Conservation (phyloP, 2,797 vertebrate genomes). For the Hippocampus kuda region DNA sequence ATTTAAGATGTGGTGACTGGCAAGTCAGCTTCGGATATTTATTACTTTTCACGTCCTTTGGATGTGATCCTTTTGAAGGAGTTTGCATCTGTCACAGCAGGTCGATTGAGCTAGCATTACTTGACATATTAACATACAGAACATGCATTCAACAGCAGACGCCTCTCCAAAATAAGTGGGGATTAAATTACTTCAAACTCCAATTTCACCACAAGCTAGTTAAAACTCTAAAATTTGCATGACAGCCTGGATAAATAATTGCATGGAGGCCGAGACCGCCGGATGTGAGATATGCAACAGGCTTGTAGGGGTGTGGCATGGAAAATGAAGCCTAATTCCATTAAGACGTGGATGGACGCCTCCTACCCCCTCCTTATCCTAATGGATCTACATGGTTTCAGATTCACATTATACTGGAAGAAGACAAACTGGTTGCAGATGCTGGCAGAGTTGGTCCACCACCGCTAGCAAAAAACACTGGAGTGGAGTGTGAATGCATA, state of each 20-base stretch:
- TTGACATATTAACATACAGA: slow-evolving; percentile 64
- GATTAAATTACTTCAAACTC: slow-evolving; percentile 67
- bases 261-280: slow-evolving; percentile 60
- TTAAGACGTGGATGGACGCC: slow-evolving; percentile 61
- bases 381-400: slow-evolving; percentile 48
- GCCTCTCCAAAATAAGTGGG: slow-evolving; percentile 55
- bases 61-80: slow-evolving; percentile 81
- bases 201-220: slow-evolving; percentile 75
- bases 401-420: slow-evolving; percentile 75
- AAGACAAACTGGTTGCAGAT: slow-evolving; percentile 82
- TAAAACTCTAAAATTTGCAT: slow-evolving; percentile 92
- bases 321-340: slow-evolving; percentile 68
- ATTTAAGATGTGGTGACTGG: slow-evolving; percentile 77
- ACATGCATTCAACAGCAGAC: slow-evolving; percentile 93
- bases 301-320: slow-evolving; percentile 67
- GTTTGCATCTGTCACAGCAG: slow-evolving; percentile 89
- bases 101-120: slow-evolving; percentile 89
- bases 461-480: slow-evolving; percentile 85
- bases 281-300: slow-evolving; percentile 81
- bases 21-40: slow-evolving; percentile 73
- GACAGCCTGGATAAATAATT: slow-evolving; percentile 78
- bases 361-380: slow-evolving; percentile 24
- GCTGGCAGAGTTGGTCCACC: slow-evolving; percentile 74
- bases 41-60: slow-evolving; percentile 74
- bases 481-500: slow-evolving; percentile 86